Base-by-base conservation (phyloP, 2,888 invertebrate species). In the Platypus cylindrus region DNA sequence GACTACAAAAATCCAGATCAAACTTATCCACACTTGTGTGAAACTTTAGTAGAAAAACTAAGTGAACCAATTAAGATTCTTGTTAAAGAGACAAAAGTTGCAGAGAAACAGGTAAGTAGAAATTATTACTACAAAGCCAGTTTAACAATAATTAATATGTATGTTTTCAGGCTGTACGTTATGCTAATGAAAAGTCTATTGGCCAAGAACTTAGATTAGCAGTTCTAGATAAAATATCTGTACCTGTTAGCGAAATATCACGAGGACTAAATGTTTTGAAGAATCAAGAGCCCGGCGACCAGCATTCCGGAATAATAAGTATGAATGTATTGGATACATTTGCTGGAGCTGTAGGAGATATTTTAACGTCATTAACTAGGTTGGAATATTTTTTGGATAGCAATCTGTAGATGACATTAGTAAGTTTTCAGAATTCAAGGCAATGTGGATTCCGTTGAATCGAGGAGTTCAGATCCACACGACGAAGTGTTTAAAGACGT, bases 221-320 rank as follows among this genome's bases (percentile, higher is more conserved):
- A 36, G 65, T 77, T 18, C 65, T 78, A 35, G 75, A 78, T 50
- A 68, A 70, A 33, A 69, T 78, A 0, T 69, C 72, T 46, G 68
- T 71, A 11, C 72, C 77, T 0, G 63, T 77, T n/a, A 62, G 72
- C 34, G 74, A 77, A 52, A 55, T 79, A 4, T 65, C 71, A 41
- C 70, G 64, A 49, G 70, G 70, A 1, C 60, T 78, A 43, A 73
- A 77, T 8, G 48, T 58, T 3, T 50, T 71, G 9, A 61, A 60
- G 38, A 46, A 46, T 25, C 52, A 48, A 41, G 41, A 48, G 25
- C 43, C 47, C 3, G 45, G 45, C 2, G 52, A 54, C 27, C 44
- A 42, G 35, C 48, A 53, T 38, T 46, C 53, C 8, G 50, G 48
- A 15, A 42, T 49, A 7, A 46, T 50, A 15, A 48, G 43, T 24